A percentile compares a stretch with the other conserved stretches of the same genome.
Conservation (phyloP, 2,113 vertebrate genomes). For the Colossoma macropomum region DNA sequence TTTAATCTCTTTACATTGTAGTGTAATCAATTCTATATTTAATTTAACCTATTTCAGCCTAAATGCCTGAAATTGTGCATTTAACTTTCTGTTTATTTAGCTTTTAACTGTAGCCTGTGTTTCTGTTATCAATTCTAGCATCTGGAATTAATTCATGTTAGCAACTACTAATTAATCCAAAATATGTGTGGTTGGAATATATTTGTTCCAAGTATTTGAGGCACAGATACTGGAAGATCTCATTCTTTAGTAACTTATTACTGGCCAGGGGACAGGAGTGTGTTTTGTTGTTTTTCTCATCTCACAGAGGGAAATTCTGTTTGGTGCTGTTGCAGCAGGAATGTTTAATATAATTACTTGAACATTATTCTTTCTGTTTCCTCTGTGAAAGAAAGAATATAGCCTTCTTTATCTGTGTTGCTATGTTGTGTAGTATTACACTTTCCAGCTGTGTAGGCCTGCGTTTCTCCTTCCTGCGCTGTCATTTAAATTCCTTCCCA, state of each 20-base stretch:
- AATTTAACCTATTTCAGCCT: no score
- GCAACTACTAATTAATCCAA: neutral
- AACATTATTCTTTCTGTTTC: neutral
- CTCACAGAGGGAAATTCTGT: neutral
- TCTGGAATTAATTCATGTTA: neutral
- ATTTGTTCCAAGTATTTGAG: neutral
- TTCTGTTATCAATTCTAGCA: neutral
- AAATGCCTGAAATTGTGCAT: no score
- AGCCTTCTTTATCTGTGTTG: neutral
- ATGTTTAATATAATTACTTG: neutral
- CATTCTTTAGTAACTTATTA: neutral
- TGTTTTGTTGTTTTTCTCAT: neutral
- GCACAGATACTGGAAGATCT: neutral
- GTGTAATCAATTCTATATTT: no score
- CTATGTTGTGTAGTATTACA: slow-evolving; percentile 50
- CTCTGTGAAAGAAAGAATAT: neutral
- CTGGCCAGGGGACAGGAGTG: neutral
- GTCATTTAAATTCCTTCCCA: slow-evolving; percentile 79
- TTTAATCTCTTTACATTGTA: no score
- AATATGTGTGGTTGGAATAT: no score
- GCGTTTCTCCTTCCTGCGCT: slow-evolving; percentile 66
- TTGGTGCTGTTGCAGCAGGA: neutral
- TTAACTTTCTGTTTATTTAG: no score
- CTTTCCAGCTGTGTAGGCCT: slow-evolving; percentile 51
- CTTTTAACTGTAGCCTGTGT: neutral